Percentiles rank a stretch among this genome's conserved stretches.
Evolutionary conservation across 2,113 vertebrate species (phyloP).

Genomic region (Podarcis muralis): DNA sequence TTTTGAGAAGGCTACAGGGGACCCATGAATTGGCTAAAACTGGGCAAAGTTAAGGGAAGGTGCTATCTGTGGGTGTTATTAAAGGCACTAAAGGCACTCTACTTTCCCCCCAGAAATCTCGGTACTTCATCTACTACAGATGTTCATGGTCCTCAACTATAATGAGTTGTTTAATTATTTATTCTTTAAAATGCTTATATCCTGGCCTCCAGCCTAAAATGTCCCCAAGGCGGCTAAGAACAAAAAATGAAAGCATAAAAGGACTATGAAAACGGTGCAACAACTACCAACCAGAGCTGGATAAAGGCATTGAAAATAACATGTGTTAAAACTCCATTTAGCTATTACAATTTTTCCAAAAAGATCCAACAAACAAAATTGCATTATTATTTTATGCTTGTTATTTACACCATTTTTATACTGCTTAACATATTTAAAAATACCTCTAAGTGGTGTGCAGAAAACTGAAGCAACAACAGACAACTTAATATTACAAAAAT

Average conservation of each 20-base stretch:
- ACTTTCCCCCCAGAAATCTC: not conserved
- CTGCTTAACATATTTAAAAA: no score
- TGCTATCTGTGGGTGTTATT: not conserved
- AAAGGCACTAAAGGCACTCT: not conserved
- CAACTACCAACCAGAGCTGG: not conserved
- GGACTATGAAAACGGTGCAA: not conserved
- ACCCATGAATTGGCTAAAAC: not conserved
- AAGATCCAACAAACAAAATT: slow-evolving; percentile 46
- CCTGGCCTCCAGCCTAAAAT: not conserved
- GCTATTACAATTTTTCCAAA: slow-evolving; percentile 5
- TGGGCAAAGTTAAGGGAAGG: not conserved
- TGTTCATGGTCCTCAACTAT: slow-evolving; percentile 20
- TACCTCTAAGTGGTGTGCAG: no score
- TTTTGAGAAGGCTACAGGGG: not conserved
- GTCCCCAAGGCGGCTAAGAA: not conserved
- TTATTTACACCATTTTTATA: no score
- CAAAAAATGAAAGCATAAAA: not conserved
- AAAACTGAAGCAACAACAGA: no score
- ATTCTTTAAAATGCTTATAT: not conserved
- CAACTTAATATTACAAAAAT: no score
- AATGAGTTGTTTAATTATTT: not conserved
- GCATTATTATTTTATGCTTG: not conserved
- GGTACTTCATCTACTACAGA: slow-evolving; percentile 6
- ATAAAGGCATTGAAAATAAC: no score
- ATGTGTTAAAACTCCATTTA: not conserved